phyloP scores from a whole-genome alignment of 2,888 invertebrate species.

The Agrochola lychnidis region DNA sequence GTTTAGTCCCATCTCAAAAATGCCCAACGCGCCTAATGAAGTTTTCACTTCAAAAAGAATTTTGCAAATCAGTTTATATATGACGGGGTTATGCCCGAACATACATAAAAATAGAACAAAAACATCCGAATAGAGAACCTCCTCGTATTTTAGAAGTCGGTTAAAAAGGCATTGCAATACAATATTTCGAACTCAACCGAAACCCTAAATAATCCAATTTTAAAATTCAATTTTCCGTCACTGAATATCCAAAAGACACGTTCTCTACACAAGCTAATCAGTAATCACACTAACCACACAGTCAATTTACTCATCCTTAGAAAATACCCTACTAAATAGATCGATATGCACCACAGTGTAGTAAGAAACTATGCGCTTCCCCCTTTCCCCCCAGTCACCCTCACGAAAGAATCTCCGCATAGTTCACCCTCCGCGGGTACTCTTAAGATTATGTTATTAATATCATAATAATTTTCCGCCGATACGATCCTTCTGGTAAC shows the following conservation, averaged over 20 bases:
- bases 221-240: not conserved
- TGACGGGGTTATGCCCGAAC: too few species aligned
- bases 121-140: too few species aligned
- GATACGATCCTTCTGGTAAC: constrained; percentile 18
- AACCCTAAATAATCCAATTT: not conserved
- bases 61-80: too few species aligned
- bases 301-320: constrained; percentile 7
- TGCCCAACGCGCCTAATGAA: too few species aligned
- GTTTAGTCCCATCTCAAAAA: too few species aligned
- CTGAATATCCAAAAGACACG: not conserved
- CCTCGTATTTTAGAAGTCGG: too few species aligned
- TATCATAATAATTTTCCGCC: constrained; percentile 37
- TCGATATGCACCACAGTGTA: constrained; percentile 43
- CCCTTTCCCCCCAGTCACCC: constrained; percentile 51
- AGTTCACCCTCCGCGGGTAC: constrained; percentile 67
- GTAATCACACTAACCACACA: not conserved
- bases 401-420: constrained; percentile 69
- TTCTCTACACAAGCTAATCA: not conserved
- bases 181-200: not conserved
- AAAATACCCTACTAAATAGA: constrained; percentile 23
- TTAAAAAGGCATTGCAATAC: not conserved
- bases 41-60: too few species aligned
- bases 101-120: too few species aligned
- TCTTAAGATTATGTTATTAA: constrained; percentile 63
- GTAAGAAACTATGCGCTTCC: constrained; percentile 65